Conservation (phyloP, 2,113 vertebrate species). For the Rhineura floridana region DNA sequence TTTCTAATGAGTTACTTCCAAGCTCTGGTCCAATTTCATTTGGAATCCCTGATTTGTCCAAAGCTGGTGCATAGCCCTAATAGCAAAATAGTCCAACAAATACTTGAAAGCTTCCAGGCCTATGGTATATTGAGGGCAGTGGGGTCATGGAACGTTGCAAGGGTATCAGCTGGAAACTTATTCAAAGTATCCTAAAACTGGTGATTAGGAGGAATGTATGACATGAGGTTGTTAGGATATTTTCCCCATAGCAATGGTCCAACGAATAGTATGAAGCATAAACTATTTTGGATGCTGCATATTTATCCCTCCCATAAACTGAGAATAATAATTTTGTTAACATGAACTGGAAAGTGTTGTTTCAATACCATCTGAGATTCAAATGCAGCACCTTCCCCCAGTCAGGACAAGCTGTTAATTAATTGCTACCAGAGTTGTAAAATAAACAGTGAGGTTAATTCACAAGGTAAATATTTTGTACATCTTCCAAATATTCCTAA, state of each 20-base stretch:
- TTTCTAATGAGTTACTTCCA: too few species aligned
- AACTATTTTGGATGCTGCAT: not conserved
- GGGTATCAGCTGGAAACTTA: not conserved
- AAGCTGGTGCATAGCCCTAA: too few species aligned
- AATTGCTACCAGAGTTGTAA: slow-evolving; percentile 46
- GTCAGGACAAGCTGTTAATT: slow-evolving; percentile 45
- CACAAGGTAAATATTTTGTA: slow-evolving; percentile 34
- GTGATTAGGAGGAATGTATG: not conserved
- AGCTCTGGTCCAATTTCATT: too few species aligned
- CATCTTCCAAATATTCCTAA: slow-evolving; percentile 32
- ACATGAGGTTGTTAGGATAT: not conserved
- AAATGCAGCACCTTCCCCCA: slow-evolving; percentile 42
- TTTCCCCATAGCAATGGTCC: not conserved
- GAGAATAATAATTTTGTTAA: not conserved
- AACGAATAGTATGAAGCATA: not conserved
- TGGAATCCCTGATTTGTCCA: too few species aligned
- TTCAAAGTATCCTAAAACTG: not conserved
- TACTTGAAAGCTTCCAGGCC: too few species aligned
- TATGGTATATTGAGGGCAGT: not conserved
- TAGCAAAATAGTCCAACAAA: too few species aligned
- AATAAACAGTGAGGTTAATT: slow-evolving; percentile 54
- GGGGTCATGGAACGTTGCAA: not conserved
- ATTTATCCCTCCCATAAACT: slow-evolving; percentile 1
- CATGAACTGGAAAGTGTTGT: not conserved
- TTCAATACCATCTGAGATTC: slow-evolving; percentile 38